Evolutionary conservation across 1,140 invertebrate species (phyloP), one percentile per base, ranked within the genome.

Genomic region (Aplysia californica): DNA sequence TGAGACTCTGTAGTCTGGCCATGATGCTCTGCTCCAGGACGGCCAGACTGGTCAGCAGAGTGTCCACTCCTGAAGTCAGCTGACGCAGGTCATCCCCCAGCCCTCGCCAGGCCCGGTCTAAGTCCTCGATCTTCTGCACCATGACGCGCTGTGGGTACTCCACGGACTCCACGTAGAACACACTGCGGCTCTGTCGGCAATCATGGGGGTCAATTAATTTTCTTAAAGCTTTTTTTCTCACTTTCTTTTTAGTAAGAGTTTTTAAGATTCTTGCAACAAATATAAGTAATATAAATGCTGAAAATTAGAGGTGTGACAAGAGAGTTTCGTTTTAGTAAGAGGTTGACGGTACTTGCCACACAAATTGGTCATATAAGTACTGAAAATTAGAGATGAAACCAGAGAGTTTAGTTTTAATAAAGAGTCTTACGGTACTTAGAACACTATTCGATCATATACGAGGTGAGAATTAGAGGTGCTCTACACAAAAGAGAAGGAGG

Each of bases 71-170:
- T 2, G 74, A 50, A 21, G 67, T 68, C 29, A 82, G 79, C 35
- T 76, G 68, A 6, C 69, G 33, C 3, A 68, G 41, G n/a, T 38
- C 36, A 15, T 44, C 39, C 0, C 74, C 39, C 58, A 80, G 83
- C 10, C 75, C 69, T n/a, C 69, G 50, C 58, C 69, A 75, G 15
- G 66, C 35, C 3, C 65, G 59, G 10, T 73, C 21, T 31, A 84
- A 82, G 5, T 78, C 35, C n/a, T 70, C 73, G 10, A 78, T 67
- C 58, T 79, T 50, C 23, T 75, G 35, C 38, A 80, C 10, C 2
- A 87, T 31, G 18, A 83, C 65, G 10, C 73, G 55, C 26, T 79
- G 41, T 36, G 85, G 82, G 61, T 80, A 83, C 10, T 85, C 82
- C 18, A 85, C 72, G 15, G 74, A 72, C 58, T 85, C 80, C 10